These are phyloP conservation scores for Oceanodroma leucorhoa DNA, from an alignment of 2,797 vertebrate genomes.

Conservation along the genomic window DNA sequence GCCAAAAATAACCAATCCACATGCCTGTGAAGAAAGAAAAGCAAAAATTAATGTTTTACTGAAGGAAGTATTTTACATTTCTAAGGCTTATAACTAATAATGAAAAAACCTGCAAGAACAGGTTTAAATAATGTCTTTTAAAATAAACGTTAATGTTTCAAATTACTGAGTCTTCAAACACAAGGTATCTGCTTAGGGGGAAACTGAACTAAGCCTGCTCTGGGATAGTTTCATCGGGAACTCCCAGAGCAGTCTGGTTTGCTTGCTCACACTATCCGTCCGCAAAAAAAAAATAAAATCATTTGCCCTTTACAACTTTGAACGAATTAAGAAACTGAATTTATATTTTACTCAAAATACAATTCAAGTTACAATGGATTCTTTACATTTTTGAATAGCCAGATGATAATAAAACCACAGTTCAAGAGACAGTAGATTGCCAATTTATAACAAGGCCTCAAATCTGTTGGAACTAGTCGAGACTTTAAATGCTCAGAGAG, in stretches of 20 bases:
- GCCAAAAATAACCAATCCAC: conserved; percentile 80
- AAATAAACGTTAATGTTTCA: neutral
- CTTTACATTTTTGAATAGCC: neutral
- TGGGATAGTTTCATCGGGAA: neutral
- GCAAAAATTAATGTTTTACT: conserved; percentile 6
- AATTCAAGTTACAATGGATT: neutral
- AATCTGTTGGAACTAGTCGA: neutral
- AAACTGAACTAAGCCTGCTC: neutral
- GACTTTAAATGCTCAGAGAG: neutral
- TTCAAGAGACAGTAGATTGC: neutral
- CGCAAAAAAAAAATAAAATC: neutral
- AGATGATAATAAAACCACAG: neutral
- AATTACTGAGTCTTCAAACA: neutral
- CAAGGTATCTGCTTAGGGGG: neutral
- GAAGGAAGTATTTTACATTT: conserved; percentile 16
- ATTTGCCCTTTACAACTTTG: neutral
- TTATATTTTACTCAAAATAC: neutral
- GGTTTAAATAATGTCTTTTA: neutral
- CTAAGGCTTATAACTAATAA: neutral
- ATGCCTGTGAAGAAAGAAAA: conserved; percentile 72
- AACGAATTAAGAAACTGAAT: neutral
- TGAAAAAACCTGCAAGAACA: neutral
- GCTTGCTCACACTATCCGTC: neutral
- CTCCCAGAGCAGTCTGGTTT: neutral
- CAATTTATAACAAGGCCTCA: neutral